Evolutionary conservation across 2,888 invertebrate genomes (phyloP).

Genomic region (Cosmopolites sordidus): DNA sequence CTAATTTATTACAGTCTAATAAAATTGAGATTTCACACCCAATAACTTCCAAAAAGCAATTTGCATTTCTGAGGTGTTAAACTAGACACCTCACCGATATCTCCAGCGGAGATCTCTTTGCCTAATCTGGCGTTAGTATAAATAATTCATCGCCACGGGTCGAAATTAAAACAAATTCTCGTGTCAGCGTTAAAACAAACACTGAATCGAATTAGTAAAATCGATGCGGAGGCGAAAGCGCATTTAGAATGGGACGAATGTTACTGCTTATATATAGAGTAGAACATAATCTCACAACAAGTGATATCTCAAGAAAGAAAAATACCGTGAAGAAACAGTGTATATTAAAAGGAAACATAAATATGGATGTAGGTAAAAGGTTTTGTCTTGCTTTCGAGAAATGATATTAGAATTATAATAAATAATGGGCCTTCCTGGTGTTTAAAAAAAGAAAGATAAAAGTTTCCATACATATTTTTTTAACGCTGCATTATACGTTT

Average conservation of each 20-base stretch:
- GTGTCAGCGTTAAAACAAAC: slow-evolving; percentile 10
- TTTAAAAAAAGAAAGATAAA: no score
- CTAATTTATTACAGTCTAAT: slow-evolving; percentile 12
- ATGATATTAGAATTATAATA: slow-evolving; percentile 1
- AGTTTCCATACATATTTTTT: no score
- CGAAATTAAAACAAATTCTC: slow-evolving; percentile 5
- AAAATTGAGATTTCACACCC: slow-evolving; percentile 19
- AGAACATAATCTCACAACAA: background rate
- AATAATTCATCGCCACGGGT: slow-evolving; percentile 9
- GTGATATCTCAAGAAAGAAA: background rate
- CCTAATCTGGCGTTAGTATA: slow-evolving; percentile 5
- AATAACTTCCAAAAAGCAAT: slow-evolving; percentile 1
- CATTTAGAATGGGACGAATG: background rate
- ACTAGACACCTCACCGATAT: slow-evolving; percentile 5
- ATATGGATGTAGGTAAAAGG: slow-evolving; percentile 7
- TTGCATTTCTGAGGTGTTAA: slow-evolving; percentile 11
- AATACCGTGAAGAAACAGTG: background rate
- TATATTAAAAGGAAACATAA: slow-evolving; percentile 1
- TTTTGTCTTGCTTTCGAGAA: slow-evolving; percentile 1
- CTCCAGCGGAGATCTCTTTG: slow-evolving; percentile 10
- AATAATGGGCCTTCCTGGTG: background rate
- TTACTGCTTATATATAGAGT: background rate
- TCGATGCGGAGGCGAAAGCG: background rate
- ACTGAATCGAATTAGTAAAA: background rate
- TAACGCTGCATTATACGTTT: no score